A percentile compares a stretch with the other conserved stretches of the same genome.
phyloP scores from a whole-genome alignment of 2,888 invertebrate species.

The Ephialtes manifestator region DNA sequence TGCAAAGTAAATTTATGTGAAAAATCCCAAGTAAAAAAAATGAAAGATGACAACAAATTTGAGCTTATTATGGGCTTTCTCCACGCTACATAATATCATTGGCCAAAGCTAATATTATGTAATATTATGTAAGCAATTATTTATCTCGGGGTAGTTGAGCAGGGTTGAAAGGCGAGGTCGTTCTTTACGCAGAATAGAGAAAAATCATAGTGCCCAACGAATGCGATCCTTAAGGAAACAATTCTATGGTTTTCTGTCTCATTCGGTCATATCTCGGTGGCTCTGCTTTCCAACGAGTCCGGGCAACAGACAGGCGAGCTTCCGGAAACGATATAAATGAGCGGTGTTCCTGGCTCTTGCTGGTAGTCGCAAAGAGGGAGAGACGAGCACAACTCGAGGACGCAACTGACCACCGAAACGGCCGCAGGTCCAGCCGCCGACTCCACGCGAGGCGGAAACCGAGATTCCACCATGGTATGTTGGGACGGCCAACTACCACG shows the following conservation, averaged over 20 bases:
- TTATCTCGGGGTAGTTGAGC: constrained; percentile 24
- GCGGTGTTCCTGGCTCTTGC: constrained; percentile 45
- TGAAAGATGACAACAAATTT: not conserved
- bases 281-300: not conserved
- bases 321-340: constrained; percentile 66
- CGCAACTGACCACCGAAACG: constrained; percentile 40
- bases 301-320: constrained; percentile 29
- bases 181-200: not conserved
- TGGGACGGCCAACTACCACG: constrained; percentile 10
- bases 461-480: constrained; percentile 49
- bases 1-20: not conserved
- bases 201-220: constrained; percentile 9
- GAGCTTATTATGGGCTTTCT: not conserved
- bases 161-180: not conserved
- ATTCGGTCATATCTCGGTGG: not conserved
- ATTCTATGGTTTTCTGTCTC: constrained; percentile 16
- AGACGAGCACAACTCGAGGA: constrained; percentile 28
- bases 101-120: not conserved
- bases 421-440: constrained; percentile 13
- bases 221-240: constrained; percentile 30
- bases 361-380: not conserved
- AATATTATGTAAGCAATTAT: constrained; percentile 25
- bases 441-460: constrained; percentile 30
- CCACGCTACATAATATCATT: not conserved
- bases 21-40: not conserved